These are phyloP conservation scores for Heliconius charithonia DNA, from an alignment of 2,888 invertebrate species.

Conservation along the genomic window DNA sequence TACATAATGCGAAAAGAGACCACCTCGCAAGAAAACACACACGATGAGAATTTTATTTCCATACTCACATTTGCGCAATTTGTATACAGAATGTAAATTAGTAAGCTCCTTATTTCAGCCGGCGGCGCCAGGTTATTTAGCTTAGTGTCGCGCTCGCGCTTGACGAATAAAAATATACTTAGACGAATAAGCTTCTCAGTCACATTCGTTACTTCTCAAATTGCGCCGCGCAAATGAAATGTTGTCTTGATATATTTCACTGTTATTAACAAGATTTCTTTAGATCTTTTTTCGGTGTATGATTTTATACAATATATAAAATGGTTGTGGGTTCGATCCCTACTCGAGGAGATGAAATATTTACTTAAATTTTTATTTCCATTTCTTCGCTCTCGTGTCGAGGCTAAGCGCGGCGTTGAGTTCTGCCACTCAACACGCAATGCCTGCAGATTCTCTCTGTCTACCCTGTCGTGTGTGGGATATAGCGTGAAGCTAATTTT, in stretches of 20 bases:
- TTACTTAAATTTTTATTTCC: no score
- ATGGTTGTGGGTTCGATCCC: no score
- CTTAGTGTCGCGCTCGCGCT: conserved; percentile 68
- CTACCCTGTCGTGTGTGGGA: no score
- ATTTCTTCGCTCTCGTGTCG: no score
- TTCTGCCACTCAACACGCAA: no score
- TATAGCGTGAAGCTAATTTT: no score
- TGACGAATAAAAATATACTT: conserved; percentile 67
- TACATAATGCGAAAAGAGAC: conserved; percentile 78
- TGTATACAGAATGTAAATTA: conserved; percentile 83
- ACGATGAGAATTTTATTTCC: conserved; percentile 79
- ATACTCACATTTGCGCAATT: conserved; percentile 80
- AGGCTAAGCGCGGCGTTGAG: no score
- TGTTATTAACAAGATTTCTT: conserved; percentile 41
- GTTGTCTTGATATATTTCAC: conserved; percentile 46
- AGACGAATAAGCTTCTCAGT: conserved; percentile 64
- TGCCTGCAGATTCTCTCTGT: no score
- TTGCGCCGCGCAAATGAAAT: conserved; percentile 60
- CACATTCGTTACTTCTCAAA: conserved; percentile 65
- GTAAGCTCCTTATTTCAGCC: conserved; percentile 77
- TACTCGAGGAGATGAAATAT: no score
- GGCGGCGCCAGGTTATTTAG: conserved; percentile 77
- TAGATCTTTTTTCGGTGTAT: conserved; percentile 9
- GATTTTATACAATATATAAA: not conserved
- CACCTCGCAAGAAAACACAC: conserved; percentile 75